Evolutionary conservation across 2,797 vertebrate species (phyloP), one percentile per base, ranked within the genome.

Genomic region (Micromesistius poutassou): DNA sequence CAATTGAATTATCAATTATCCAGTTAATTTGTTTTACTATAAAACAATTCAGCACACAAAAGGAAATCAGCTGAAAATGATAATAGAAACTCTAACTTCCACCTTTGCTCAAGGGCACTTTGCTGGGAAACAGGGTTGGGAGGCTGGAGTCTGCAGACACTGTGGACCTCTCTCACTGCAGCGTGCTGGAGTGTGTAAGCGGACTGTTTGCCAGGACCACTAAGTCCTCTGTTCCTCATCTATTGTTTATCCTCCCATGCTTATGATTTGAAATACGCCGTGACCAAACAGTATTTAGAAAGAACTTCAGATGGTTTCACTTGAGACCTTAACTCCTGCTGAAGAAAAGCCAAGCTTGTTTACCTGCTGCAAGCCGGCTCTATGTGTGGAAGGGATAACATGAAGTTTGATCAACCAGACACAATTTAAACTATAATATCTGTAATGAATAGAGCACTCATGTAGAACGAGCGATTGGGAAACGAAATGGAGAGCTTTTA

Each of bases 31-130:
- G n/a, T 25, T 25, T 66, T 55, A 25, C 62, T 66, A 16, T n/a
- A n/a, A 62, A 3, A 62, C 22, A 8, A 28, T 28, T 66, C 50
- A 62, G 16, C 13, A n/a, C 22, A 66, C 7, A 66, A 66, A 66
- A 66, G n/a, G 8, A 66, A n/a, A 9, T 66, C 9, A 10, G 62
- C 25, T 30, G 55, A 68, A 68, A 68, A 28, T 9, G 55, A 25
- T 68, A 68, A 68, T 28, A 28, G n/a, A n/a, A 62, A 68, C 62
- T 68, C 62, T 28, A 10, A 68, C 62, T 68, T 68, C 8, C 25
- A 68, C n/a, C n/a, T 68, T 28, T 68, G 62, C 62, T 66, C 8
- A 66, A 66, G n/a, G 62, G 62, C 62, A 66, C 62, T 66, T 66
- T 66, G 55, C 62, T 66, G 62, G 25, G 62, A 16, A 28, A 66